phyloP scores from a whole-genome alignment of 2,888 invertebrate genomes.

The Drosophila affinis region DNA sequence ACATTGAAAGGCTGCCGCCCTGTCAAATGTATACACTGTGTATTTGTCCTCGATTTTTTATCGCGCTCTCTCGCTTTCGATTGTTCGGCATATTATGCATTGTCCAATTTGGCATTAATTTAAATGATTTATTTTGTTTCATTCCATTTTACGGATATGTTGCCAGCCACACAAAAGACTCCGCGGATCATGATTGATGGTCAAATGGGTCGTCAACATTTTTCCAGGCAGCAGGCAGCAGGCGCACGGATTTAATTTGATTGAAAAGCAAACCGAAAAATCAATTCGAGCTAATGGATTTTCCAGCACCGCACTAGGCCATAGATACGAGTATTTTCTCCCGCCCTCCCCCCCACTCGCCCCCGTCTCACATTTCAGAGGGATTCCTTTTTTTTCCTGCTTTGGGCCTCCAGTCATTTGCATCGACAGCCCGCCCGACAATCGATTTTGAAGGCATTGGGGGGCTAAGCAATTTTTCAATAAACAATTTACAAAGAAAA shows the following conservation, averaged over 20 bases:
- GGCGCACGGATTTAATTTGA: slow-evolving; percentile 61
- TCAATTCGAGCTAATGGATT: slow-evolving; percentile 61
- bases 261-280: slow-evolving; percentile 51
- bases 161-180: slow-evolving; percentile 30
- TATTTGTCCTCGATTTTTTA: slow-evolving; percentile 33
- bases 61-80: slow-evolving; percentile 29
- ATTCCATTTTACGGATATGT: slow-evolving; percentile 16
- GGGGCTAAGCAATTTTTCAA: slow-evolving; percentile 41
- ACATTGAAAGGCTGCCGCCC: slow-evolving; percentile 43
- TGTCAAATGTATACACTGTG: slow-evolving; percentile 35
- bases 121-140: slow-evolving; percentile 52
- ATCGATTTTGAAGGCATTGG: slow-evolving; percentile 25
- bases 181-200: slow-evolving; percentile 64
- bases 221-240: slow-evolving; percentile 18
- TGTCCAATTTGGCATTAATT: slow-evolving; percentile 56
- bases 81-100: slow-evolving; percentile 48
- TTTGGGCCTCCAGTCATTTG: slow-evolving; percentile 24
- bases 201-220: slow-evolving; percentile 38
- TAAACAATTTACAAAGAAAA: slow-evolving; percentile 37
- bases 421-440: slow-evolving; percentile 19
- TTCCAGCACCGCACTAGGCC: slow-evolving; percentile 31
- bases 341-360: neutral
- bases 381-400: slow-evolving; percentile 24
- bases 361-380: slow-evolving; percentile 26
- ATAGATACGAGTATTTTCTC: slow-evolving; percentile 16